Evolutionary conservation across 2,888 invertebrate species (phyloP).

Genomic region (Apocheima hispidaria): DNA sequence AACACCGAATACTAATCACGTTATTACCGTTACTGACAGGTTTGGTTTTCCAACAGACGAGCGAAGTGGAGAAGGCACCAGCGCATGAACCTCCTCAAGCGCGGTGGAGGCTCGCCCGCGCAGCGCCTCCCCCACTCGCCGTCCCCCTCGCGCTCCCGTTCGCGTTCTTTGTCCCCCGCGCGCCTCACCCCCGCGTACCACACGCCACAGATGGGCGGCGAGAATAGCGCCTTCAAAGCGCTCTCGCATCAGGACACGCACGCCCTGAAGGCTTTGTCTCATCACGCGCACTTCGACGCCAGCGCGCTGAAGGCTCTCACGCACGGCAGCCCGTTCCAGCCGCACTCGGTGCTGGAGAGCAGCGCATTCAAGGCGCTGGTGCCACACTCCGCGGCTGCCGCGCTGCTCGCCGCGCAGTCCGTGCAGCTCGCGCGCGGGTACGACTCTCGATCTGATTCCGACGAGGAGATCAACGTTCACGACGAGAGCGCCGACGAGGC

Average conservation of each 20-base stretch:
- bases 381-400: constrained; percentile 88
- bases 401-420: constrained; percentile 82
- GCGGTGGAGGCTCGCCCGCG: constrained; percentile 91
- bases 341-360: constrained; percentile 76
- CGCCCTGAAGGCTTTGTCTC: constrained; percentile 86
- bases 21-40: constrained; percentile 94
- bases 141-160: constrained; percentile 88
- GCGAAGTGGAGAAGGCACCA: constrained; percentile 99
- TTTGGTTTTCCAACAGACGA: constrained; percentile 99
- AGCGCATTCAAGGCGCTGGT: constrained; percentile 94
- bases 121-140: constrained; percentile 85
- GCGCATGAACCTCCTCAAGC: constrained; percentile 96
- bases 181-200: constrained; percentile 84
- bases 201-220: constrained; percentile 92
- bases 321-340: constrained; percentile 71
- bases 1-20: constrained; percentile 82
- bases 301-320: constrained; percentile 84
- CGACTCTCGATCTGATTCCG: constrained; percentile 87
- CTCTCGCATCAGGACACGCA: constrained; percentile 88
- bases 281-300: constrained; percentile 84
- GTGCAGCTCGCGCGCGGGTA: constrained; percentile 79
- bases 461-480: constrained; percentile 95
- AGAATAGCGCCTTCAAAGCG: constrained; percentile 95
- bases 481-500: constrained; percentile 90
- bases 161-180: constrained; percentile 88